These are phyloP conservation scores for Drosophila ercepeae DNA, from an alignment of 1,140 invertebrate species.

Conservation along the genomic window DNA sequence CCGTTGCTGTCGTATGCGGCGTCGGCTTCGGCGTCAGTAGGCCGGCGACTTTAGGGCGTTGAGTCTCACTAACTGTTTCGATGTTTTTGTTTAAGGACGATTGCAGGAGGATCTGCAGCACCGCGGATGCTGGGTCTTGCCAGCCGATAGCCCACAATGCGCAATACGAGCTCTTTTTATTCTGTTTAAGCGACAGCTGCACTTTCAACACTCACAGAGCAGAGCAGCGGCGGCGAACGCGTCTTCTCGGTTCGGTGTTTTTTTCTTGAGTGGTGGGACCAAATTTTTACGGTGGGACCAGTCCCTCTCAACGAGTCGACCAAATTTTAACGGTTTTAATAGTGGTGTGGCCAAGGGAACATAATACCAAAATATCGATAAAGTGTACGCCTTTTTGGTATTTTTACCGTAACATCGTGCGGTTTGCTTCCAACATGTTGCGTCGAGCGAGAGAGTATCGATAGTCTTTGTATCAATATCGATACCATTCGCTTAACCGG, in stretches of 20 bases:
- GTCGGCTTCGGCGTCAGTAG: constrained; percentile 47
- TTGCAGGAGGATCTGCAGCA: constrained; percentile 11
- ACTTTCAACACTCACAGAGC: constrained; percentile 31
- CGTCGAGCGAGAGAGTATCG: no score
- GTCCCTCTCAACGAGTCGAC: no score
- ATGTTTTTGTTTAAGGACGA: constrained; percentile 7
- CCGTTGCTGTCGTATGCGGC: constrained; percentile 5
- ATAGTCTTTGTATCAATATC: no score
- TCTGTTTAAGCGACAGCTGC: constrained; percentile 71
- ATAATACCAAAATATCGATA: no score
- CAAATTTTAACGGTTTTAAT: no score
- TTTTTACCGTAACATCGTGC: no score
- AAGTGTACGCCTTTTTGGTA: no score
- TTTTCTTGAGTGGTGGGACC: neutral
- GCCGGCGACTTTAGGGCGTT: constrained; percentile 74
- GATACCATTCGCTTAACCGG: no score
- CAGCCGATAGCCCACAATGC: constrained; percentile 19
- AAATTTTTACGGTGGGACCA: no score
- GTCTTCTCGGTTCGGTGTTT: constrained; percentile 20
- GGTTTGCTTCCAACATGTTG: no score
- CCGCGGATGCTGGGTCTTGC: constrained; percentile 5
- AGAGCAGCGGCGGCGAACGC: constrained; percentile 27
- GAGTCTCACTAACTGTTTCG: constrained; percentile 40
- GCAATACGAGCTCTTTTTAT: constrained; percentile 49
- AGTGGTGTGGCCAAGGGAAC: no score